These are phyloP conservation scores for Sebastes fasciatus DNA, from an alignment of 2,113 vertebrate genomes.

Conservation along the genomic window DNA sequence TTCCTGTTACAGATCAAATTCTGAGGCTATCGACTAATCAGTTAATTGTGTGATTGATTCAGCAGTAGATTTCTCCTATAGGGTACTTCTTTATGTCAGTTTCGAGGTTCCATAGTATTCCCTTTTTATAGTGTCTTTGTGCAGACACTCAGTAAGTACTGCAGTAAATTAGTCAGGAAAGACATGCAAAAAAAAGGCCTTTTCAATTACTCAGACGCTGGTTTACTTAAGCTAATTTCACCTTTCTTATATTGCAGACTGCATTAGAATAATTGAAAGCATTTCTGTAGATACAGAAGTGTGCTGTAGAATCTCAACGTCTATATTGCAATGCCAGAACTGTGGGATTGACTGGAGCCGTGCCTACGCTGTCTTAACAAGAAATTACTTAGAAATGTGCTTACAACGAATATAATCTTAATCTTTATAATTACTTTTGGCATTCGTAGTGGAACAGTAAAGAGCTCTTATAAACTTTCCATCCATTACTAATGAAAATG, in stretches of 20 bases:
- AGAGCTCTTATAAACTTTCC: constrained; percentile 43
- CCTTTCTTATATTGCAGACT: constrained; percentile 29
- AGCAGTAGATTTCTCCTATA: too few species aligned
- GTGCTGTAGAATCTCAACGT: constrained; percentile 37
- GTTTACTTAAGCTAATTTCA: constrained; percentile 42
- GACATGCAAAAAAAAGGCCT: constrained; percentile 23
- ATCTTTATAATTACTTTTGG: constrained; percentile 64
- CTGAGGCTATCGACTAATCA: too few species aligned
- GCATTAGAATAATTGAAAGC: constrained; percentile 57
- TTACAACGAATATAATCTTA: constrained; percentile 48
- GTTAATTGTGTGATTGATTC: not conserved
- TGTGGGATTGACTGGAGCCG: constrained; percentile 43
- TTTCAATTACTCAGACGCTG: constrained; percentile 36
- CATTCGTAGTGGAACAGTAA: constrained; percentile 31
- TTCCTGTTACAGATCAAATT: too few species aligned
- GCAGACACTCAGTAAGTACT: constrained; percentile 1
- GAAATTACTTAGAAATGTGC: constrained; percentile 32
- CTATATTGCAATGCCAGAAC: constrained; percentile 21
- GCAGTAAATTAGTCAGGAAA: constrained; percentile 33
- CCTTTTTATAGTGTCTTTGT: constrained; percentile 16
- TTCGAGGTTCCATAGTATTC: not conserved
- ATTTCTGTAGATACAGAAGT: constrained; percentile 33
- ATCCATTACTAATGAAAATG: constrained; percentile 45
- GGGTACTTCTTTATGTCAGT: not conserved
- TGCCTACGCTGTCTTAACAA: constrained; percentile 40